Base-by-base conservation (phyloP, 2,888 invertebrate genomes). In the Diplazon laetatorius region DNA sequence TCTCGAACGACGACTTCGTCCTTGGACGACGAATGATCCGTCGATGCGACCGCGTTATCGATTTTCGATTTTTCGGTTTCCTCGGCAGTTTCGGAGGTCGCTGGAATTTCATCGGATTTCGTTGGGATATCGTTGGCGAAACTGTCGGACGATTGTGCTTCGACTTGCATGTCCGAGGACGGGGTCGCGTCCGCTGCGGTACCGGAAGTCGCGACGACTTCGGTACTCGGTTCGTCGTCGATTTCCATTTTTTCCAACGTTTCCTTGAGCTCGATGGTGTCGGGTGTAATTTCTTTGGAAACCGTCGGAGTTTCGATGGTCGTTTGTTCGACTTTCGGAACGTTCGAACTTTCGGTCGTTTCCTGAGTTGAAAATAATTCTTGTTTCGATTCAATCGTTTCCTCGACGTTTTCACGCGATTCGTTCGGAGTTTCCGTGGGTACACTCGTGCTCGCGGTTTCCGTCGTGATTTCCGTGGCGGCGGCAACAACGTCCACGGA, bases 81-180 rank as follows among this genome's bases (percentile, higher is more conserved):
- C 3, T 72, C 77, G 1, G 76, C 52, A 25, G 82, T 82, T 30
- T 83, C 71, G 6, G 78, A 65, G 1, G 73, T 70, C 12, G 76
- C 59, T 25, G 76, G 65, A 2, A 71, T 74, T 65, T 80, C 78
- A 12, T 71, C 76, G 0, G 85, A 84, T 59, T 86, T 80, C 4
- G 84, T 80, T n/a, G n/a, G 42, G 84, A 81, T 60, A n/a, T 86
- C 85, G 12, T 82, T 82, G 3, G 63, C 74, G 60, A 81, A 20
- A 30, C 80, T 82, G 50, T 84, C 80, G 12, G 65, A 35, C 14
- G 85, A 71, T 57, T 85, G 80, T 12, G 82, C 59, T 65, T 84
- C 83, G 6, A 69, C 68, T 37, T 70, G 83, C n/a, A 84, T 80
- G 52, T 87, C 86, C 0, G 86, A 80, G 0, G 85, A 80, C 39